Percentiles rank a stretch among this genome's conserved stretches.
These are phyloP conservation scores for Helarctos malayanus DNA, from an alignment of 2,797 vertebrate species.

Conservation along the genomic window DNA sequence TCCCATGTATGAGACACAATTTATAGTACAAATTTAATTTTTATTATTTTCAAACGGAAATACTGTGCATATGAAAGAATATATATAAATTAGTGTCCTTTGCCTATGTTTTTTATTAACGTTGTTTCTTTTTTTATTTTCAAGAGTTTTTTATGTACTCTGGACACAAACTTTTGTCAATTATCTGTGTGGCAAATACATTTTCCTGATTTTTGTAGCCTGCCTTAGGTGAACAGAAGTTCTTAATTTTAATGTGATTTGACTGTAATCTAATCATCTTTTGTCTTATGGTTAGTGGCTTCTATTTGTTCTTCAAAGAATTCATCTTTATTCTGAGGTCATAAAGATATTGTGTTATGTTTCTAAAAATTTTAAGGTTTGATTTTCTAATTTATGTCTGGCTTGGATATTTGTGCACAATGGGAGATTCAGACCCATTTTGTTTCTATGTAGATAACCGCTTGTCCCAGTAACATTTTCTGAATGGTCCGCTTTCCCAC, in stretches of 20 bases:
- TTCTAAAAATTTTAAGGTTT: not conserved
- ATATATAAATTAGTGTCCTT: not conserved
- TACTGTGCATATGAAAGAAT: not conserved
- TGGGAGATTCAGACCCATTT: not conserved
- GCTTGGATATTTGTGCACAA: not conserved
- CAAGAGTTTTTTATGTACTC: not conserved
- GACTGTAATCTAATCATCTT: not conserved
- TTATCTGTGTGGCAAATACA: not conserved
- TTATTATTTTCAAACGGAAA: conserved; percentile 28
- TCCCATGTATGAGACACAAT: not conserved
- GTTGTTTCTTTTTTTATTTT: not conserved
- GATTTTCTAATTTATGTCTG: not conserved
- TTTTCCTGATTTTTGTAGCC: not conserved
- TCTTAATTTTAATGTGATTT: conserved; percentile 6
- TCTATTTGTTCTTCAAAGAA: not conserved
- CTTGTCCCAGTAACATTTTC: not conserved
- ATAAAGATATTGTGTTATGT: not conserved
- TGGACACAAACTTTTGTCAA: not conserved
- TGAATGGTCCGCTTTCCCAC: not conserved
- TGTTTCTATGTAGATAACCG: not conserved
- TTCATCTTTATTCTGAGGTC: not conserved
- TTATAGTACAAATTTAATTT: not conserved
- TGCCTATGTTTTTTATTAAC: not conserved
- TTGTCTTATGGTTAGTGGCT: not conserved
- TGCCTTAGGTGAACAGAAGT: not conserved